phyloP scores from a whole-genome alignment of 2,888 invertebrate species.

The Mesochorus sp. region DNA sequence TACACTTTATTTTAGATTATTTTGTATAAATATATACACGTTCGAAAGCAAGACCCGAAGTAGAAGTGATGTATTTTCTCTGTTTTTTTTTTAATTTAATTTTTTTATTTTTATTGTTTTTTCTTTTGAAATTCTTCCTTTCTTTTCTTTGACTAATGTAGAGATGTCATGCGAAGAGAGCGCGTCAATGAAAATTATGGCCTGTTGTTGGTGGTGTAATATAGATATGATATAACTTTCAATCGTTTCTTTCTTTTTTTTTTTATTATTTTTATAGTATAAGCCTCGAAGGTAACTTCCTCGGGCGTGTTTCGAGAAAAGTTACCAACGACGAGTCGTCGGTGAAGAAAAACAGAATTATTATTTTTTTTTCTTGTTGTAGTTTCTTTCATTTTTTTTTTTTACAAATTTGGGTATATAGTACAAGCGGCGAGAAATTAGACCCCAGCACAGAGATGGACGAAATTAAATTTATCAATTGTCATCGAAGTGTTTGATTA shows the following conservation, averaged over 20 bases:
- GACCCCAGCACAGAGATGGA: neutral
- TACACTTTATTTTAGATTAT: conserved; percentile 65
- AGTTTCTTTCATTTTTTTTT: neutral
- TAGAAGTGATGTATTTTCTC: conserved; percentile 38
- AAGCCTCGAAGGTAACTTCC: conserved; percentile 74
- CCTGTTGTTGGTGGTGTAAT: conserved; percentile 65
- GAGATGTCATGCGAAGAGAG: conserved; percentile 62
- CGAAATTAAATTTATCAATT: conserved; percentile 17
- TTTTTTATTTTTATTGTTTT: conserved; percentile 31
- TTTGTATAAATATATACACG: conserved; percentile 68
- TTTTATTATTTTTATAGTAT: conserved; percentile 66
- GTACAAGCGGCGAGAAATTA: conserved; percentile 41
- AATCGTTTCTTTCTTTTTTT: conserved; percentile 67
- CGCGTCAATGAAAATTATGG: conserved; percentile 65
- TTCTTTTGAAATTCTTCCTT: too few species aligned
- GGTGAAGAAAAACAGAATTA: conserved; percentile 18
- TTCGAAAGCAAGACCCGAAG: conserved; percentile 65
- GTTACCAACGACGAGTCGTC: conserved; percentile 38
- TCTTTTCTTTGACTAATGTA: conserved; percentile 40
- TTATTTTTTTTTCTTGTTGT: neutral
- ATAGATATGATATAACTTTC: conserved; percentile 66
- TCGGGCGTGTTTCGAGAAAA: conserved; percentile 61
- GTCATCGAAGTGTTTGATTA: neutral
- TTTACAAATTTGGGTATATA: conserved; percentile 33
- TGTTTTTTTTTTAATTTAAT: conserved; percentile 16